Evolutionary conservation across 2,797 vertebrate genomes (phyloP).

Genomic region (Acestrorhynchus altus): DNA sequence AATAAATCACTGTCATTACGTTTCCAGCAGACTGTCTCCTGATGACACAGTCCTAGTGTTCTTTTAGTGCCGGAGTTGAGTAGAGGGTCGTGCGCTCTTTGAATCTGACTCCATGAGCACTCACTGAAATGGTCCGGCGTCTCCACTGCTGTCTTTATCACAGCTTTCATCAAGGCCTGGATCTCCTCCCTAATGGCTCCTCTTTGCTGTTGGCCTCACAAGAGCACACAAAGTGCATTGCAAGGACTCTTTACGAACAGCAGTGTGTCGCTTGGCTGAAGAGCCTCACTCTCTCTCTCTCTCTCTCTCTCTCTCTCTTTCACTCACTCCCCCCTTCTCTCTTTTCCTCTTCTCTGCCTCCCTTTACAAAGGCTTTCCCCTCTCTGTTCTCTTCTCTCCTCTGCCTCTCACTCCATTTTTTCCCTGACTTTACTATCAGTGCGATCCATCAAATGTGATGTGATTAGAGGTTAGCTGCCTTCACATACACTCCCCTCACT

Average conservation of each 20-base stretch:
- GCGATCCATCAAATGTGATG: slow-evolving; percentile 49
- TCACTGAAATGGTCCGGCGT: background rate
- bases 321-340: background rate
- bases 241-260: slow-evolving; percentile 20
- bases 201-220: slow-evolving; percentile 18
- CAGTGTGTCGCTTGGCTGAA: background rate
- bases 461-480: slow-evolving; percentile 38
- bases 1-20: background rate
- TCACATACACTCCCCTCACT: slow-evolving; percentile 7
- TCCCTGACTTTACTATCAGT: slow-evolving; percentile 36
- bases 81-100: background rate
- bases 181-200: slow-evolving; percentile 29
- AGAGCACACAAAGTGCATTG: slow-evolving; percentile 7
- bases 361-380: background rate
- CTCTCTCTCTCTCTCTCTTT: background rate
- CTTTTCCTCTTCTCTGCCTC: slow-evolving; percentile 21
- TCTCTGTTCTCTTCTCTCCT: slow-evolving; percentile 19
- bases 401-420: slow-evolving; percentile 29
- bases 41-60: background rate
- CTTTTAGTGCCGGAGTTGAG: background rate
- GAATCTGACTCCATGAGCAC: slow-evolving; percentile 11
- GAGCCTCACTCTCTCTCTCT: background rate
- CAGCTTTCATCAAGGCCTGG: slow-evolving; percentile 27
- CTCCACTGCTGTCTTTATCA: background rate
- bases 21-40: background rate